Base-by-base conservation (phyloP, 2,797 vertebrate species). In the Sebastes diploproa region DNA sequence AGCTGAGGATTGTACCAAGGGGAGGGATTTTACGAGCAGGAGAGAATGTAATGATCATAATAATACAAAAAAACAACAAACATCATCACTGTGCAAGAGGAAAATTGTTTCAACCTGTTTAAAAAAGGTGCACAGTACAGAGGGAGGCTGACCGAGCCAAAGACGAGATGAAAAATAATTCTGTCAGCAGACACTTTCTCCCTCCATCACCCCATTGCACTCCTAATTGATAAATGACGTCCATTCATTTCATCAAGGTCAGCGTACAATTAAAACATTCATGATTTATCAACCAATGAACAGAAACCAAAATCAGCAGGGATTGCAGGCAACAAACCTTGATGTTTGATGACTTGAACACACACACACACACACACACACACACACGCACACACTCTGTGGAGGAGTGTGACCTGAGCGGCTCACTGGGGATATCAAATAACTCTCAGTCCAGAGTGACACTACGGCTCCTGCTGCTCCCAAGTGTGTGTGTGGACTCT, bases 221-320 rank as follows among this genome's bases (percentile, higher is more conserved):
- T 75, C 79, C 79, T 91, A 91, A 92, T 93, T 93, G 91, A 94
- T 93, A 92, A 90, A 93, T 88, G 90, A 90, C 69, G 88, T 88
- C 89, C 88, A 46, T 81, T 85, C 83, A 67, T 90, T 91, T 87
- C 88, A 88, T 90, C 93, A 94, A 94, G 94, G 93, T 94, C 94
- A 87, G 86, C 46, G 74, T 83, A 90, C 91, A 91, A 94, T 94
- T 94, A 93, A 93, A 94, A 93, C 89, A 89, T 82, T 77, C 82
- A 38, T 86, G 82, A 94, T 94, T 91, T 84, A 88, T 90, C 91
- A 92, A 60, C 81, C 86, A 59, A 73, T 46, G 87, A 90, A 59
- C 82, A 72, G 88, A 87, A 89, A 87, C 84, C 76, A 18, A 69
- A 92, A 90, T 87, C 86, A 71, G 86, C 86, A 64, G 71, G 77